These are phyloP conservation scores for Cheiracanthium punctorium DNA, from an alignment of 2,888 invertebrate species.

Conservation along the genomic window DNA sequence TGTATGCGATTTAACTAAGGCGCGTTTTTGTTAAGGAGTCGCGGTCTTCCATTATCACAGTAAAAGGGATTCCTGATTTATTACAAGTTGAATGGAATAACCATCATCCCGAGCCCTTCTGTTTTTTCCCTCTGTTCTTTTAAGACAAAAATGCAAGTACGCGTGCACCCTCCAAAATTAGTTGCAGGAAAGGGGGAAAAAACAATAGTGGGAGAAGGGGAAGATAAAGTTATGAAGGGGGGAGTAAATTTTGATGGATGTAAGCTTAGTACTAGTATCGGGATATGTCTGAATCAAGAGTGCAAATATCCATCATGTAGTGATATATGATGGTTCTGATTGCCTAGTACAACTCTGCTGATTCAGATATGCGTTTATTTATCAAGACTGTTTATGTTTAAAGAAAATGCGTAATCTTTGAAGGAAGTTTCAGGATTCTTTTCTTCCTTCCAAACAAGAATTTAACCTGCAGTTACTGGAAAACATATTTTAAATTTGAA, in stretches of 20 bases:
- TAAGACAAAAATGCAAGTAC: slow-evolving; percentile 34
- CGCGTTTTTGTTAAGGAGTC: slow-evolving; percentile 46
- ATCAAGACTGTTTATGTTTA: slow-evolving; percentile 64
- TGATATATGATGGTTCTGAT: slow-evolving; percentile 64
- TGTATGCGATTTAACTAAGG: slow-evolving; percentile 38
- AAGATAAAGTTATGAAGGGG: slow-evolving; percentile 31
- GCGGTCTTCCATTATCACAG: slow-evolving; percentile 29
- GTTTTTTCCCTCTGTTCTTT: slow-evolving; percentile 40
- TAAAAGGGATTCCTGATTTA: slow-evolving; percentile 68
- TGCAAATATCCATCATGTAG: slow-evolving; percentile 59
- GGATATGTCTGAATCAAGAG: slow-evolving; percentile 53
- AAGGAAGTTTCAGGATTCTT: not conserved
- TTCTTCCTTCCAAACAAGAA: not conserved
- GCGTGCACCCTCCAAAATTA: slow-evolving; percentile 55
- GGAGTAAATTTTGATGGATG: slow-evolving; percentile 65
- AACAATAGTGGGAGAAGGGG: slow-evolving; percentile 15
- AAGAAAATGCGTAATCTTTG: slow-evolving; percentile 52
- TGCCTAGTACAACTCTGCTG: slow-evolving; percentile 60
- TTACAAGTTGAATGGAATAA: slow-evolving; percentile 69
- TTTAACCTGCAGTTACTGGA: not conserved
- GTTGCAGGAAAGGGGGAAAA: slow-evolving; percentile 40
- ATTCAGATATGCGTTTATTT: slow-evolving; percentile 67
- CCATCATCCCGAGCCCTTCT: slow-evolving; percentile 23
- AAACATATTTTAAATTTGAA: not conserved
- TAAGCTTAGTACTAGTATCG: slow-evolving; percentile 64